Base-by-base conservation (phyloP, 2,113 vertebrate species). In the Poeciliopsis prolifica region DNA sequence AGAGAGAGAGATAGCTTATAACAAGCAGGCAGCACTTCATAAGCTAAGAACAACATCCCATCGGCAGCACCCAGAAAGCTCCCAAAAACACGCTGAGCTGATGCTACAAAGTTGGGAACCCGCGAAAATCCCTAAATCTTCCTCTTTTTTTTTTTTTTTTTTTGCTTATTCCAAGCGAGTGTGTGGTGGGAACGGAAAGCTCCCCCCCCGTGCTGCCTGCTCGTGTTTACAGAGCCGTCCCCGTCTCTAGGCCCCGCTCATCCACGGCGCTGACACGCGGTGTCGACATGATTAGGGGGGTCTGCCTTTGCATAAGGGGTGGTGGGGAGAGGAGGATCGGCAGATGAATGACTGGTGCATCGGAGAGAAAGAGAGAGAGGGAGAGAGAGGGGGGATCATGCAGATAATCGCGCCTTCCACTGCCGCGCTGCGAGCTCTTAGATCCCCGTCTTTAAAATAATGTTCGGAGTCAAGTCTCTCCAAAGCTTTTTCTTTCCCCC, bases 391-490 rank as follows among this genome's bases (percentile, higher is more conserved):
- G 35, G 85, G 92, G 91, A 94, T 94, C 90, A 91, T 81, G 82
- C 91, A 94, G 93, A 95, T 94, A 95, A 95, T 94, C 93, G 77
- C 88, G 83, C 85, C 84, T 37, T 37, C 76, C 85, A 90, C 89
- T 89, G 88, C 89, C 76, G 91, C 58, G 76, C 86, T 19, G 68
- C 72, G 86, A 58, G 85, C 84, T 79, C 93, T 92, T 85, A 90
- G 93, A 94, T 94, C 92, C 85, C 85, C 90, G 87, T 94, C 93
- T 93, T 92, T 94, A 93, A 93, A 95, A 94, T 95, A 94, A 93
- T 92, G 93, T 93, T 83, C 58, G 81, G 84, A 93, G 92, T 89
- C 88, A 89, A 93, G 92, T 91, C 86, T 87, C 91, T 93, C 90
- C 86, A 85, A 90, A 91, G 77, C 86, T 72, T 51, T 51, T 48